phyloP scores from a whole-genome alignment of 2,113 vertebrate genomes.

The Camelus bactrianus region DNA sequence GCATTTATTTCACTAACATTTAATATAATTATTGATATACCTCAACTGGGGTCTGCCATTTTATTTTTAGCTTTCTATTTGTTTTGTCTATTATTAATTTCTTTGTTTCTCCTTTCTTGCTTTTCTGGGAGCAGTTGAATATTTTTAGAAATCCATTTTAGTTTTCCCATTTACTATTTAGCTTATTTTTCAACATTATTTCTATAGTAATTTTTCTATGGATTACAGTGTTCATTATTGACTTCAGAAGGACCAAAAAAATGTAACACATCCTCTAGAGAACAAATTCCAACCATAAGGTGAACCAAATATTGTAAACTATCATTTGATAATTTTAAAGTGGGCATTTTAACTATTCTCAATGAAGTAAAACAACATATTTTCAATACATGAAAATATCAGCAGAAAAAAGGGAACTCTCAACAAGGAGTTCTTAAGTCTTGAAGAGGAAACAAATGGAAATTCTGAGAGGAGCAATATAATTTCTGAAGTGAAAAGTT shows the following conservation, averaged over 20 bases:
- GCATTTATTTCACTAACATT: background rate
- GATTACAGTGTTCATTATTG: background rate
- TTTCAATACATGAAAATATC: background rate
- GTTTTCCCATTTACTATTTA: background rate
- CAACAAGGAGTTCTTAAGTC: background rate
- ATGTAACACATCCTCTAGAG: background rate
- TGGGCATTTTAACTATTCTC: background rate
- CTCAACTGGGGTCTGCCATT: background rate
- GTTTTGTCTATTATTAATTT: background rate
- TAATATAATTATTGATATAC: background rate
- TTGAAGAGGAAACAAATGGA: background rate
- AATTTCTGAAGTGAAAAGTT: background rate
- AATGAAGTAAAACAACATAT: background rate
- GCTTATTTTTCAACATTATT: background rate
- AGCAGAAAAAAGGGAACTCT: background rate
- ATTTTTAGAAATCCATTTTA: background rate
- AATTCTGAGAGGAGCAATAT: background rate
- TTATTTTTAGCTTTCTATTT: background rate
- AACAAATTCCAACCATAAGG: background rate
- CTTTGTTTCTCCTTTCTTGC: background rate
- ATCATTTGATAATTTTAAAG: background rate
- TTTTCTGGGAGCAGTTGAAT: background rate
- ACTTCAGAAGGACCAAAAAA: background rate
- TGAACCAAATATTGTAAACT: background rate
- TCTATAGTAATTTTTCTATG: background rate